A percentile compares a stretch with the other conserved stretches of the same genome.
Conservation (phyloP, 2,797 vertebrate genomes). For the Thripadectes ignobilis region DNA sequence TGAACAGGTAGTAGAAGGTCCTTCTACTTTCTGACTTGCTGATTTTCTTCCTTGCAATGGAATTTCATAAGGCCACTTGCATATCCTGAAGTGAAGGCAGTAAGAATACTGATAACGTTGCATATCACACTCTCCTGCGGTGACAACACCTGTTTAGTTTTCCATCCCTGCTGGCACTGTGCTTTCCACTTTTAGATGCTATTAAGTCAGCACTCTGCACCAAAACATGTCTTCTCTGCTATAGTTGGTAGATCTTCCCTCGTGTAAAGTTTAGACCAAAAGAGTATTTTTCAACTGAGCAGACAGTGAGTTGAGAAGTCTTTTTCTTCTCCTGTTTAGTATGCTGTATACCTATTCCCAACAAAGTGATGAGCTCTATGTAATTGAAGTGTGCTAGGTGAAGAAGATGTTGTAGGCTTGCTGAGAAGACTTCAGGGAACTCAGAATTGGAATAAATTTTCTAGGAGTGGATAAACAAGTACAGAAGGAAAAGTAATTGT, state of each 20-base stretch:
- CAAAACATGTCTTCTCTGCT: constrained; percentile 4
- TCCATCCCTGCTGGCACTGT: constrained; percentile 17
- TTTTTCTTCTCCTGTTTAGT: constrained; percentile 3
- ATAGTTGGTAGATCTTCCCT: neutral
- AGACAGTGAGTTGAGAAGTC: neutral
- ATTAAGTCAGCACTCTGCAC: constrained; percentile 37
- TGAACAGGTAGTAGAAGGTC: neutral
- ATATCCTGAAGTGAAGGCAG: neutral
- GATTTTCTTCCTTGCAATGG: neutral
- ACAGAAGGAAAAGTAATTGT: neutral
- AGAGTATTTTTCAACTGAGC: neutral
- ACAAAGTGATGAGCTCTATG: neutral
- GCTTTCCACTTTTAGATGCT: constrained; percentile 53
- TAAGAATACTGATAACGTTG: constrained; percentile 1
- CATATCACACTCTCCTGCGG: constrained; percentile 12
- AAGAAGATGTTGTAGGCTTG: neutral
- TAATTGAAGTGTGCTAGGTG: neutral
- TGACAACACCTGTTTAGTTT: constrained; percentile 39
- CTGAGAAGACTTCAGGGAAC: constrained; percentile 2
- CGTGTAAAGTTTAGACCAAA: neutral
- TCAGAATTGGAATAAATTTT: neutral
- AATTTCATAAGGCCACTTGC: neutral
- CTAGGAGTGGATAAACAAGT: neutral
- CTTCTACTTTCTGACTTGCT: neutral
- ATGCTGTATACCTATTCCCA: neutral